phyloP scores from a whole-genome alignment of 2,113 vertebrate species.

The Corydoras sp. region DNA sequence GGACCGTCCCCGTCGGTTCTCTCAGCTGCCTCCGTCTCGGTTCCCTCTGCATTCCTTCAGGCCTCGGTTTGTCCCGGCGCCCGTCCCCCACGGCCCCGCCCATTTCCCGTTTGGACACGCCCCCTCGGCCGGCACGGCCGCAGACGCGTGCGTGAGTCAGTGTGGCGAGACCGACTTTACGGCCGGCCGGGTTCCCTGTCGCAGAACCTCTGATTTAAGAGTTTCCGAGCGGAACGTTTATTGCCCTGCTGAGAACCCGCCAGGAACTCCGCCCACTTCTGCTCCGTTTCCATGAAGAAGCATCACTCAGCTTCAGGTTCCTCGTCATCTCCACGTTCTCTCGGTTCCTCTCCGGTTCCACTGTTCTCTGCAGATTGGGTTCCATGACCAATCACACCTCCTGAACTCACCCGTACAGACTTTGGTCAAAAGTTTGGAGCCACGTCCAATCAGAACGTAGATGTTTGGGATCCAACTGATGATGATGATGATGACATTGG shows the following conservation, averaged over 20 bases:
- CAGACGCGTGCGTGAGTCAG: constrained; percentile 19
- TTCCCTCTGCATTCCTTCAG: neutral
- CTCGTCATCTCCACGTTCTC: too few relatives aligned
- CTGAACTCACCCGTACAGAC: too few relatives aligned
- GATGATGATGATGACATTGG: too few relatives aligned
- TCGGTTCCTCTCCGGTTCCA: too few relatives aligned
- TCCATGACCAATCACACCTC: too few relatives aligned
- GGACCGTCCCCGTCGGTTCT: neutral
- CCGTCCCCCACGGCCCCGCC: constrained; percentile 12
- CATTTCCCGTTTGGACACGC: constrained; percentile 15
- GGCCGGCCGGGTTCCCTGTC: constrained; percentile 16
- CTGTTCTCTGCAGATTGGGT: too few relatives aligned
- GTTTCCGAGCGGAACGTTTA: constrained; percentile 9
- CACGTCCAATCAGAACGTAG: too few relatives aligned
- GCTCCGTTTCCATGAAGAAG: too few relatives aligned
- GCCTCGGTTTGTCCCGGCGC: constrained; percentile 17
- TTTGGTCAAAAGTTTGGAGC: too few relatives aligned
- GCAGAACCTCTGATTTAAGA: constrained; percentile 19
- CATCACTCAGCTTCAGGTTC: too few relatives aligned
- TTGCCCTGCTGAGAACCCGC: neutral
- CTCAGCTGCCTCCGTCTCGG: neutral
- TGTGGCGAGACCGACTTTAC: constrained; percentile 14
- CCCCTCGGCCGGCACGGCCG: neutral
- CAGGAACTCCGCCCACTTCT: neutral
- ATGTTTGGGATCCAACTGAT: too few relatives aligned